Conservation (phyloP, 2,888 invertebrate genomes). For the Luperina testacea region DNA sequence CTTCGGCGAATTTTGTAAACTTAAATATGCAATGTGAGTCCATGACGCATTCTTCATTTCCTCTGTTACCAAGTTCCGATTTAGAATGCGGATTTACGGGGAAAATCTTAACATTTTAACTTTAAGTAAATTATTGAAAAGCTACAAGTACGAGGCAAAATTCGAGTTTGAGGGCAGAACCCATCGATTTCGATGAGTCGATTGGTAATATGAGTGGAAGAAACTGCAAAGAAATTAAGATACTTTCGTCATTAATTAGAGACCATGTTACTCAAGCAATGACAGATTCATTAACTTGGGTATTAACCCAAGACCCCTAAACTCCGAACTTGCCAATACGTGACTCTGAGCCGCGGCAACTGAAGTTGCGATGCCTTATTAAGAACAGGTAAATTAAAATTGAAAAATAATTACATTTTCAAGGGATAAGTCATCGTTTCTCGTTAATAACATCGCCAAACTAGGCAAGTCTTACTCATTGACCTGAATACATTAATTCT, state of each 20-base stretch:
- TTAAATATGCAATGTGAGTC: conserved; percentile 52
- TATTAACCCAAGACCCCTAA: neutral
- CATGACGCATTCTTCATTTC: conserved; percentile 49
- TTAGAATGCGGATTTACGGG: conserved; percentile 8
- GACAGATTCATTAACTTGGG: neutral
- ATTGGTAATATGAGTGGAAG: neutral
- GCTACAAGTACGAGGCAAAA: neutral
- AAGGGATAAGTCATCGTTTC: conserved; percentile 58
- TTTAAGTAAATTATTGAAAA: neutral
- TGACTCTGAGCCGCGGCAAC: neutral
- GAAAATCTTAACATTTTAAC: neutral
- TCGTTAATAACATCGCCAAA: conserved; percentile 55
- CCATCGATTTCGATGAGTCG: neutral
- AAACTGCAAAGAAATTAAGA: neutral
- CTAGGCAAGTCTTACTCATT: conserved; percentile 65
- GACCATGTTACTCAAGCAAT: neutral
- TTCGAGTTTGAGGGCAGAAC: neutral
- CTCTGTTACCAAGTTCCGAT: conserved; percentile 29
- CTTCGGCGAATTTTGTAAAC: conserved; percentile 48
- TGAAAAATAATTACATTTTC: conserved; percentile 1
- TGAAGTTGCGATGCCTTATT: neutral
- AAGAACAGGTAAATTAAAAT: conserved; percentile 18
- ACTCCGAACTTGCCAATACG: neutral
- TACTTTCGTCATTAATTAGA: neutral
- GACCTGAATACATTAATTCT: conserved; percentile 67